phyloP scores from a whole-genome alignment of 2,113 vertebrate genomes.

The Syrmaticus mikado region DNA sequence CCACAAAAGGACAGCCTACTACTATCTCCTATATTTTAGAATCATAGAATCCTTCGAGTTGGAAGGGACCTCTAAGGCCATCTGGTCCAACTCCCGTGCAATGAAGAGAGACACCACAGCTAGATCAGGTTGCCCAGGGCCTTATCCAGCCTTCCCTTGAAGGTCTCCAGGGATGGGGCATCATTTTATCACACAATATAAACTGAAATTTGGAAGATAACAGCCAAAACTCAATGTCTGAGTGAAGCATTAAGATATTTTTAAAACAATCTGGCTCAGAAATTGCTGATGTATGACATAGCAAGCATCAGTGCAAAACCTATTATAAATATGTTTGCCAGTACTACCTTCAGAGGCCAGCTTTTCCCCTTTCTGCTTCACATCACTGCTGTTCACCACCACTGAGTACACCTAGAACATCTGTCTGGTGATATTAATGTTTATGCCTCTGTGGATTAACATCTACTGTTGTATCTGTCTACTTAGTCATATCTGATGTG shows the following conservation, averaged over 20 bases:
- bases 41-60: too few relatives aligned
- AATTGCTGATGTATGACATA: not conserved
- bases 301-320: not conserved
- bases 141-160: too few relatives aligned
- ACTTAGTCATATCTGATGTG: not conserved
- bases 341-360: not conserved
- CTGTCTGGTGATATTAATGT: accelerated
- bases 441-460: not conserved
- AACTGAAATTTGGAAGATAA: not conserved
- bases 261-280: not conserved
- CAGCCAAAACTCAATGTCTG: not conserved
- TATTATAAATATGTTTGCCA: not conserved
- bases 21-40: not conserved
- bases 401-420: not conserved
- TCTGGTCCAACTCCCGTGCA: too few relatives aligned
- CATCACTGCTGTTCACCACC: not conserved
- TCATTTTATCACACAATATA: not conserved
- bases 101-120: too few relatives aligned
- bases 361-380: not conserved
- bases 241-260: not conserved
- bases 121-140: too few relatives aligned
- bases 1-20: not conserved
- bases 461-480: not conserved
- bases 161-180: too few relatives aligned
- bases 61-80: too few relatives aligned